Percentiles rank a stretch among this genome's conserved stretches.
phyloP scores from a whole-genome alignment of 2,888 invertebrate species.

The Agriopis marginaria region DNA sequence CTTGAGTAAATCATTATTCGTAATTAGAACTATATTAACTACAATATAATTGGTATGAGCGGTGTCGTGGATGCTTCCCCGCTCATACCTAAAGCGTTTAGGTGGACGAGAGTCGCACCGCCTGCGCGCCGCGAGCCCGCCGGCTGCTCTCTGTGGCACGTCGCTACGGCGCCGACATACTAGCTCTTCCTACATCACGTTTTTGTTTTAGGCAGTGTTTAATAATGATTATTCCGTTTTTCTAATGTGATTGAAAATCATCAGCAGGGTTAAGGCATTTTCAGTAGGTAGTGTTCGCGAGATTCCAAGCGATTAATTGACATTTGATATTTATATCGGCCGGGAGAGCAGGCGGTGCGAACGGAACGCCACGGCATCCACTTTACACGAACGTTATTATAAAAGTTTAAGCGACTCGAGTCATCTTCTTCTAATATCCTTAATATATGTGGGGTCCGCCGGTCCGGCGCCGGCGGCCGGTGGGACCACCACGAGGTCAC shows the following conservation, averaged over 20 bases:
- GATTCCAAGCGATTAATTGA: slow-evolving; percentile 66
- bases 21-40: slow-evolving; percentile 82
- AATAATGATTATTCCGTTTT: slow-evolving; percentile 8
- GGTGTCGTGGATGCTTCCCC: slow-evolving; percentile 84
- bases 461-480: slow-evolving; percentile 52
- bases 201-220: slow-evolving; percentile 19
- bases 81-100: slow-evolving; percentile 86
- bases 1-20: slow-evolving; percentile 73
- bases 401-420: slow-evolving; percentile 73
- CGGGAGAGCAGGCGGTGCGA: slow-evolving; percentile 75
- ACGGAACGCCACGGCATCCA: slow-evolving; percentile 81
- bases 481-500: slow-evolving; percentile 54
- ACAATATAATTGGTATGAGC: slow-evolving; percentile 86
- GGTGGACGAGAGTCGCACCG: slow-evolving; percentile 77
- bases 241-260: slow-evolving; percentile 18
- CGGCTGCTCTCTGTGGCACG: slow-evolving; percentile 56
- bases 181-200: slow-evolving; percentile 13
- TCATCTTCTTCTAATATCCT: slow-evolving; percentile 70
- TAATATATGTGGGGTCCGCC: slow-evolving; percentile 48
- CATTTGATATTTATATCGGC: slow-evolving; percentile 58
- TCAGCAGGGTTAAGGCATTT: slow-evolving; percentile 42
- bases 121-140: slow-evolving; percentile 66
- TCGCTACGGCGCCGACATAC: slow-evolving; percentile 3
- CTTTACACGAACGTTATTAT: slow-evolving; percentile 76
- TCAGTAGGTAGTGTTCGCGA: slow-evolving; percentile 29